A percentile compares a stretch with the other conserved stretches of the same genome.
Evolutionary conservation across 2,888 invertebrate species (phyloP).

Genomic region (Drosophila tripunctata): DNA sequence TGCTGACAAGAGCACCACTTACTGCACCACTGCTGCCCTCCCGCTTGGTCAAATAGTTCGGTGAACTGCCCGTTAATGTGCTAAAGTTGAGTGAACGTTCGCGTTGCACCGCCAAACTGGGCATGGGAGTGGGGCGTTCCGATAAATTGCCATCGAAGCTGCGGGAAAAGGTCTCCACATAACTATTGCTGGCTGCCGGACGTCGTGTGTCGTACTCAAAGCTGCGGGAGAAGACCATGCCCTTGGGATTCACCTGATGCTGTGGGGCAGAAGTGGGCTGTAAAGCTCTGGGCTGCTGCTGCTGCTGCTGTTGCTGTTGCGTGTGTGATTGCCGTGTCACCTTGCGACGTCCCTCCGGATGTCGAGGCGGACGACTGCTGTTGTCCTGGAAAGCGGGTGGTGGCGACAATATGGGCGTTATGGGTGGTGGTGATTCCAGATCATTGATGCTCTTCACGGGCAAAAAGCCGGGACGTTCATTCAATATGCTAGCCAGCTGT

Average conservation of each 20-base stretch:
- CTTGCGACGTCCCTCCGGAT: constrained; percentile 69
- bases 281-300: constrained; percentile 38
- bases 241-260: constrained; percentile 64
- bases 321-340: constrained; percentile 52
- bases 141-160: constrained; percentile 84
- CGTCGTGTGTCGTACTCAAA: constrained; percentile 84
- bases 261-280: too few relatives aligned
- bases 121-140: constrained; percentile 66
- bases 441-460: constrained; percentile 82
- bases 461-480: constrained; percentile 84
- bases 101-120: constrained; percentile 67
- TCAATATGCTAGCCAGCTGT: constrained; percentile 82
- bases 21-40: constrained; percentile 64
- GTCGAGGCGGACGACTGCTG: constrained; percentile 67
- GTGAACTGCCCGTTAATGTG: constrained; percentile 83
- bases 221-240: constrained; percentile 84
- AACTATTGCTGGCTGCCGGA: constrained; percentile 76
- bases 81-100: constrained; percentile 83
- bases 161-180: constrained; percentile 84
- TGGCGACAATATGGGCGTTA: constrained; percentile 89
- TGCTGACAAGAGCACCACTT: constrained; percentile 17
- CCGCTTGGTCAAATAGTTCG: constrained; percentile 83
- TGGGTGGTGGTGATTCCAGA: constrained; percentile 87
- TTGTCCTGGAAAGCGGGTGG: constrained; percentile 89
- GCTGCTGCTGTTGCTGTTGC: constrained; percentile 43